A percentile compares a stretch with the other conserved stretches of the same genome.
phyloP scores from a whole-genome alignment of 2,797 vertebrate genomes.

The Rhodeus uyekii region DNA sequence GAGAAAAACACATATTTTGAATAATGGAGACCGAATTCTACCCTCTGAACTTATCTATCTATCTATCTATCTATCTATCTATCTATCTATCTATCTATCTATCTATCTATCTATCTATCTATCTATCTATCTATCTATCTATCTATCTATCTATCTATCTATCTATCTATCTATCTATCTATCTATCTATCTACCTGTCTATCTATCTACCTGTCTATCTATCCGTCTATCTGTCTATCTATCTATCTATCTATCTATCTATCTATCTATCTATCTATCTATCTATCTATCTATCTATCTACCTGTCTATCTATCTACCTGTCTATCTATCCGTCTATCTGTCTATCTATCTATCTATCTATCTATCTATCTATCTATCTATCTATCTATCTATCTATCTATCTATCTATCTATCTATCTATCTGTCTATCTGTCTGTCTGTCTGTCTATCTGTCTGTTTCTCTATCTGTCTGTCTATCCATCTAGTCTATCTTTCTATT shows the following conservation, averaged over 20 bases:
- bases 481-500: no score
- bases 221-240: fast-evolving
- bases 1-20: slow-evolving; percentile 69
- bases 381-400: no score
- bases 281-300: no score
- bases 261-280: no score
- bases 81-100: not conserved
- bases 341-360: no score
- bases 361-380: no score
- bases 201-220: fast-evolving
- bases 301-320: no score
- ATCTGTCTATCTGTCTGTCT: fast-evolving
- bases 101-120: not conserved
- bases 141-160: not conserved
- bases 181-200: not conserved
- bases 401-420: no score
- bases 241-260: no score
- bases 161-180: not conserved
- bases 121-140: not conserved
- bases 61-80: not conserved
- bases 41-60: slow-evolving; percentile 47
- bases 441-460: not conserved
- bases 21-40: slow-evolving; percentile 68
- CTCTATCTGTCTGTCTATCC: no score
- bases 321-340: no score